A percentile compares a stretch with the other conserved stretches of the same genome.
phyloP scores from a whole-genome alignment of 2,888 invertebrate genomes.

The Parnassius smintheus region DNA sequence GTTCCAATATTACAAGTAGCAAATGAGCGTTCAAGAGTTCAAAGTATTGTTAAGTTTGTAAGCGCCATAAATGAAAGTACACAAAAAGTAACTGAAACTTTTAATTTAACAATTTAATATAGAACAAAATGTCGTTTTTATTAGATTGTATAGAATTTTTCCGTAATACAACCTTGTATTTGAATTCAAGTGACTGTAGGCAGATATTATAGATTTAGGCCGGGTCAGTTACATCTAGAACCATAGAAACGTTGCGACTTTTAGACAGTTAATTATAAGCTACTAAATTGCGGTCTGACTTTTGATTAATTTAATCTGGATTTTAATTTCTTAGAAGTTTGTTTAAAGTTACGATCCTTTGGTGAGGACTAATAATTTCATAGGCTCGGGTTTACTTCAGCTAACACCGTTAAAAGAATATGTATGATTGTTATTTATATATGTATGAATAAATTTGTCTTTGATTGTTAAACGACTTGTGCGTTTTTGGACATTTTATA shows the following conservation, averaged over 20 bases:
- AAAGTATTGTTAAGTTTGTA: constrained; percentile 30
- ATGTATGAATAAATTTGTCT: neutral
- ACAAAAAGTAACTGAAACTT: constrained; percentile 18
- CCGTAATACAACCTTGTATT: constrained; percentile 20
- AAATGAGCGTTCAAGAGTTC: constrained; percentile 23
- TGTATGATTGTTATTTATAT: neutral
- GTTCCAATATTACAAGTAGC: constrained; percentile 12
- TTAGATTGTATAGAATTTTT: constrained; percentile 25
- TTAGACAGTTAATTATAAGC: constrained; percentile 49
- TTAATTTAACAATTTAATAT: constrained; percentile 22
- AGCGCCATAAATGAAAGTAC: constrained; percentile 30
- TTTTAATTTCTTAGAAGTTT: constrained; percentile 16
- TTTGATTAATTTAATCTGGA: constrained; percentile 16
- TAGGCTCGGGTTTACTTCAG: constrained; percentile 9
- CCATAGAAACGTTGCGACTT: constrained; percentile 40
- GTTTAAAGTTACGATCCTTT: constrained; percentile 2
- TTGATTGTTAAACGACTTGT: neutral
- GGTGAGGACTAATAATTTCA: constrained; percentile 15
- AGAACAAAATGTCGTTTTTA: constrained; percentile 20
- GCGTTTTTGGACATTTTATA: constrained; percentile 16
- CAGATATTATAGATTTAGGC: constrained; percentile 34
- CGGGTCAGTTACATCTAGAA: constrained; percentile 55
- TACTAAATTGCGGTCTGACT: constrained; percentile 24
- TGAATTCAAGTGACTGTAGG: constrained; percentile 24
- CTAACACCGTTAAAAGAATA: neutral